Base-by-base conservation (phyloP, 1,140 invertebrate genomes). In the Diabrotica undecimpunctata region DNA sequence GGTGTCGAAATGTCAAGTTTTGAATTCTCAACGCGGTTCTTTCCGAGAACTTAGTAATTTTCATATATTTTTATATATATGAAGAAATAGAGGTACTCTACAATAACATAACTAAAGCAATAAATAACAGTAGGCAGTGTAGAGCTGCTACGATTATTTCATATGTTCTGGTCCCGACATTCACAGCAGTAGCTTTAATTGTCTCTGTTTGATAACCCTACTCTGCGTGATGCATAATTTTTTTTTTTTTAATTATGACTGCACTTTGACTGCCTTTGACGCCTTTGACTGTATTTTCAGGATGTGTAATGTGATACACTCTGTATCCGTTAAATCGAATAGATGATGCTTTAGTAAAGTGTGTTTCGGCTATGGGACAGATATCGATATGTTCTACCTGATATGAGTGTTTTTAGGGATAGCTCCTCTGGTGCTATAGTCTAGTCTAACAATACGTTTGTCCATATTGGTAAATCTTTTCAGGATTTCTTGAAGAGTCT, bases 361-460 rank as follows among this genome's bases (percentile, higher is more conserved):
- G 71, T 12, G 63, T 68, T 35, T 68, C 66, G 5, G 59, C 52
- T 10, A 68, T 65, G 36, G 65, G 66, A 35, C 56, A 65, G 4
- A 73, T 67, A 55, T 74, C 70, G 9, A 74, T 72, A 58, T 73
- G 68, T 52, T 71, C 66, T 7, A 50, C 36, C 8, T 66, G n/a
- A n/a, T n/a, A n/a, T n/a, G n/a, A n/a, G n/a, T n/a, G n/a, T 56
- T n/a, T 73, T 60, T 54, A 73, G 69, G 51, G 62, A 54, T 67
- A 68, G 64, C 56, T 72, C 35, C 68, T 74, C 65, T 37, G 68
- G 64, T 14, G 70, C 65, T 46, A 72, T 75, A 7, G 62, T 56
- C 64, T 64, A 69, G n/a, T n/a, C n/a, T n/a, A 56, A 54, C 37
- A 72, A 56, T 54, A 66, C 59, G 36, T n/a, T 70, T 11, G 63